Base-by-base conservation (phyloP, 2,113 vertebrate species). In the Octodon degus region DNA sequence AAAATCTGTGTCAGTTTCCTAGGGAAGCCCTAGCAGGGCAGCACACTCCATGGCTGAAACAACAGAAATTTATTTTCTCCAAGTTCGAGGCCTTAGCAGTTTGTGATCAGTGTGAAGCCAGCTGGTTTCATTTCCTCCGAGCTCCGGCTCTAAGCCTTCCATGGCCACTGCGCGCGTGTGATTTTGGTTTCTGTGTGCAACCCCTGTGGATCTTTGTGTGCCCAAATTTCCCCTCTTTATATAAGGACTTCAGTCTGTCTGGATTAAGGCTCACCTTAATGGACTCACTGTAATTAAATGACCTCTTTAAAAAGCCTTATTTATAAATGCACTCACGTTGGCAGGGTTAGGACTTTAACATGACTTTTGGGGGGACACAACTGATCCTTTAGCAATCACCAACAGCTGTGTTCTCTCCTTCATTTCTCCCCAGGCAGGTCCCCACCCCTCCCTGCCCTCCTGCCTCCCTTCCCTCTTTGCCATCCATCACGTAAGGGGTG, bases 141-240 rank as follows among this genome's bases (percentile, higher is more conserved):
- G 58, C 34, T 14, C 62, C 50, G 13, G 47, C 58, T 32, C 11
- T 1, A n/a, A 22, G 4, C 8, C 25, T 22, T 9, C 5, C 9
- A 11, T 0, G 4, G 32, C 43, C 17, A 1, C 6, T 4, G 30
- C 11, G 20, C 77, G 60, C 8, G 1, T 1, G 0, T 17, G 68
- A 19, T 16, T 22, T 86, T 40, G 12, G 50, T 60, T n/a, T 1
- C 0, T 32, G n/a, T 2, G 10, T 14, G 3, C 1, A 4, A 4
- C 16, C 22, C 22, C 14, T 30, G 12, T 25, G 16, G n/a, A 90
- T 87, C 62, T 50, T 13, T 47, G 5, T 25, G 47, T 47, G 7
- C 34, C 47, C 27, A 7, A 22, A 65, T 40, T 24, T 22, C 74
- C 43, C 85, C 34, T 79, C 58, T 62, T 67, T 10, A 27, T 30